These are phyloP conservation scores for Cinara cedri DNA, from an alignment of 2,888 invertebrate species.

Conservation along the genomic window DNA sequence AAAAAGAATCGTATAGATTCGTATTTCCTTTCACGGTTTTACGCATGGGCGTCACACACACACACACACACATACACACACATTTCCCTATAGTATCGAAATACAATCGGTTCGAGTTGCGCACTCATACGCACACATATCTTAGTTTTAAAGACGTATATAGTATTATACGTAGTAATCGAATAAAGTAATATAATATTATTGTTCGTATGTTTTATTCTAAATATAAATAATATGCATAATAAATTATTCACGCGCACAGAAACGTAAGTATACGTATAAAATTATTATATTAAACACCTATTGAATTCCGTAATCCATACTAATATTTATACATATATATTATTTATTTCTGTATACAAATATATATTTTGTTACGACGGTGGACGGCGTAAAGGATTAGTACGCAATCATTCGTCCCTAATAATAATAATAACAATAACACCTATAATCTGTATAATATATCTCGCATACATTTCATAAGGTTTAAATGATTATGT, in stretches of 20 bases:
- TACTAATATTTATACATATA: no score
- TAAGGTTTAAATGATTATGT: no score
- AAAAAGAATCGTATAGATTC: slow-evolving; percentile 28
- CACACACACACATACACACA: background rate
- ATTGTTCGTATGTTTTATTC: background rate
- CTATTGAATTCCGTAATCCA: background rate
- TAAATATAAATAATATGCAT: slow-evolving; percentile 1
- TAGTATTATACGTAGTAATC: slow-evolving; percentile 12
- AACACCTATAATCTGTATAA: no score
- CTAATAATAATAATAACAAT: no score
- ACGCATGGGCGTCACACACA: slow-evolving; percentile 42
- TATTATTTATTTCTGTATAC: background rate
- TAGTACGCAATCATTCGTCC: background rate
- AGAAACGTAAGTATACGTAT: background rate
- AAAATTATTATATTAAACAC: background rate
- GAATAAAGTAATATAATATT: slow-evolving; percentile 34
- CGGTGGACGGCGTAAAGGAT: background rate
- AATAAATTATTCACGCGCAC: slow-evolving; percentile 30
- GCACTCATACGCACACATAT: background rate
- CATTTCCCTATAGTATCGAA: slow-evolving; percentile 22
- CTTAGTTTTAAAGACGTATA: slow-evolving; percentile 25
- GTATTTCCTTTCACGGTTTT: slow-evolving; percentile 54
- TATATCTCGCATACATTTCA: no score
- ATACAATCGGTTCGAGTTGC: slow-evolving; percentile 42
- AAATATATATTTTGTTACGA: background rate